Percentiles rank a stretch among this genome's conserved stretches.
Conservation (phyloP, 2,113 vertebrate genomes). For the Brachyhypopomus gauderio region DNA sequence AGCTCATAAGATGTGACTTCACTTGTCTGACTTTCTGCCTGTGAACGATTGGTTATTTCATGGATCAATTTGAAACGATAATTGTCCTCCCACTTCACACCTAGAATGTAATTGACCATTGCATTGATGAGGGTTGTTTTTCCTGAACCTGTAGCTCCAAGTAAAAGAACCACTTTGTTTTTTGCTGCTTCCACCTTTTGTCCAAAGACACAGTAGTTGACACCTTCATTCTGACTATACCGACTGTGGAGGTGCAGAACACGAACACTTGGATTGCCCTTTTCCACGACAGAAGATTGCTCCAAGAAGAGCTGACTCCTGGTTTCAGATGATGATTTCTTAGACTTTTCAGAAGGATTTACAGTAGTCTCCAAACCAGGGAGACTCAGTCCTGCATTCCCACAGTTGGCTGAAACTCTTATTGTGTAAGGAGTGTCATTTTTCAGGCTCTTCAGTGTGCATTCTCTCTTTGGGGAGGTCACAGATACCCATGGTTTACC, state of each 20-base stretch:
- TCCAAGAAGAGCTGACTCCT: slow-evolving; percentile 38
- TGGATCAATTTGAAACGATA: slow-evolving; percentile 48
- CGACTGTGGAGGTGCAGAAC: slow-evolving; percentile 4
- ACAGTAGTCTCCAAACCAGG: slow-evolving; percentile 41
- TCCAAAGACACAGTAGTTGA: slow-evolving; percentile 44
- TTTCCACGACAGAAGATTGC: slow-evolving; percentile 18
- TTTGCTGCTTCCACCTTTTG: slow-evolving; percentile 41
- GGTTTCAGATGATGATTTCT: neutral
- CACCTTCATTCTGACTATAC: neutral
- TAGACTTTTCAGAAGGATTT: neutral
- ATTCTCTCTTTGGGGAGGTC: slow-evolving; percentile 38
- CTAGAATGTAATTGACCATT: slow-evolving; percentile 53
- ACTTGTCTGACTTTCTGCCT: slow-evolving; percentile 58
- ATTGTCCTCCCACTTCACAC: slow-evolving; percentile 48
- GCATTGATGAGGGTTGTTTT: slow-evolving; percentile 57
- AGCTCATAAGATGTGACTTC: slow-evolving; percentile 54
- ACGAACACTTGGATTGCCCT: slow-evolving; percentile 39
- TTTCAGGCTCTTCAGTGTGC: slow-evolving; percentile 40
- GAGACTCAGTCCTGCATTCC: slow-evolving; percentile 37
- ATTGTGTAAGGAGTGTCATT: slow-evolving; percentile 34
- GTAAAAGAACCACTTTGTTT: slow-evolving; percentile 52
- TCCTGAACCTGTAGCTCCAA: slow-evolving; percentile 54
- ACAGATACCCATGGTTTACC: slow-evolving; percentile 32
- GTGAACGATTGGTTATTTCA: slow-evolving; percentile 55
- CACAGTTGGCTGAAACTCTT: slow-evolving; percentile 46